Conservation (phyloP, 2,113 vertebrate species). For the Brachypodius melanocephalos region DNA sequence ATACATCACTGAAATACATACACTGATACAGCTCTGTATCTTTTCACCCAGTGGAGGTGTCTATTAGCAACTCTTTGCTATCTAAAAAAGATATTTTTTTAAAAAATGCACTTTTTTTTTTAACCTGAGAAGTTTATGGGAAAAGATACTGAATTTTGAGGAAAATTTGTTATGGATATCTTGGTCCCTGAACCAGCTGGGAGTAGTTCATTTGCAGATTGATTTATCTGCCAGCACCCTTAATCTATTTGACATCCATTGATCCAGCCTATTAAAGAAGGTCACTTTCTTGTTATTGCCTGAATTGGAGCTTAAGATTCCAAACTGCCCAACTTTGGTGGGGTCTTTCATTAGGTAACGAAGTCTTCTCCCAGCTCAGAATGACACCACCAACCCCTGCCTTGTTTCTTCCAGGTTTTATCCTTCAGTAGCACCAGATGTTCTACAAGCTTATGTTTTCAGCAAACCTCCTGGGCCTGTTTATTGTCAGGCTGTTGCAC, state of each 20-base stretch:
- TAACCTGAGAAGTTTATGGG: not conserved
- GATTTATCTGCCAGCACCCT: not conserved
- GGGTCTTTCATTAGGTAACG: not conserved
- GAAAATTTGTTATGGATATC: not conserved
- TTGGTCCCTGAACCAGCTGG: not conserved
- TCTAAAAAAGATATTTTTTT: not conserved
- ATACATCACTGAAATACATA: not conserved
- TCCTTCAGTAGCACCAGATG: not conserved
- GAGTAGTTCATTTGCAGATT: not conserved
- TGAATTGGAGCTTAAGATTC: not conserved
- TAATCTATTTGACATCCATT: slow-evolving; percentile 10
- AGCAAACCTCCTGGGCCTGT: not conserved
- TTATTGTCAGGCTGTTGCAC: not conserved
- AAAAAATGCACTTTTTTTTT: not conserved
- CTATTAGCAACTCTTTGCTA: not conserved
- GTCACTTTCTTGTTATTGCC: not conserved
- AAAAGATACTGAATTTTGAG: not conserved
- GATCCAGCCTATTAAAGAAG: not conserved
- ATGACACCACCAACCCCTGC: no score
- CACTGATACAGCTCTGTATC: no score
- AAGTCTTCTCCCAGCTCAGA: not conserved
- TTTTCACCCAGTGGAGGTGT: not conserved
- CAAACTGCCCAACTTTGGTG: not conserved
- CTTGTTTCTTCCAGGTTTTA: not conserved
- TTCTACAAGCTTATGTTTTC: not conserved